Percentiles rank a stretch among this genome's conserved stretches.
These are phyloP conservation scores for Manis crassicaudata DNA, from an alignment of 2,797 vertebrate genomes.

Conservation along the genomic window DNA sequence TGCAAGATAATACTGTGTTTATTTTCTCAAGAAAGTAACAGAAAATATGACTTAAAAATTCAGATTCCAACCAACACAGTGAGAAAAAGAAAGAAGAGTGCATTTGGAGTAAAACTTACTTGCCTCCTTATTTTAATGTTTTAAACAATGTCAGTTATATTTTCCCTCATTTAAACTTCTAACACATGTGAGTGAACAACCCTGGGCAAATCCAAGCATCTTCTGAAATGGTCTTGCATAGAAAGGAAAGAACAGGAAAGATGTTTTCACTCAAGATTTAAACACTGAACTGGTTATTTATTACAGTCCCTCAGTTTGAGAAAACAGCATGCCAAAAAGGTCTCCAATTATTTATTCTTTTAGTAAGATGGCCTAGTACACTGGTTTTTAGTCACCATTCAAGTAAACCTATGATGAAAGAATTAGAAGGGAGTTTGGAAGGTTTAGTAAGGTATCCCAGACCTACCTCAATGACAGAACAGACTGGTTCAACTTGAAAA, in stretches of 20 bases:
- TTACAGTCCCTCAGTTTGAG: neutral
- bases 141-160: neutral
- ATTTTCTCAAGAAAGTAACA: slow-evolving; percentile 54
- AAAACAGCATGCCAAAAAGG: slow-evolving; percentile 28
- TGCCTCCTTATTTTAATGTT: neutral
- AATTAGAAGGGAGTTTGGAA: neutral
- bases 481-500: neutral
- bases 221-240: slow-evolving; percentile 34
- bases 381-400: neutral
- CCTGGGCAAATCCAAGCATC: neutral
- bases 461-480: neutral
- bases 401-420: neutral
- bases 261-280: slow-evolving; percentile 12
- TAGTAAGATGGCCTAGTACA: neutral
- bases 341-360: neutral
- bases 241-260: neutral
- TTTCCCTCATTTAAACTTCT: neutral
- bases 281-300: neutral
- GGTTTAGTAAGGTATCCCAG: neutral
- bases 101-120: neutral
- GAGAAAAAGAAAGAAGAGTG: slow-evolving; percentile 9
- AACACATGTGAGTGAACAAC: neutral
- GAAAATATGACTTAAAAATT: neutral
- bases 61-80: slow-evolving; percentile 15
- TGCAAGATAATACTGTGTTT: neutral